phyloP scores from a whole-genome alignment of 2,888 invertebrate species.

The Platycheirus albimanus region DNA sequence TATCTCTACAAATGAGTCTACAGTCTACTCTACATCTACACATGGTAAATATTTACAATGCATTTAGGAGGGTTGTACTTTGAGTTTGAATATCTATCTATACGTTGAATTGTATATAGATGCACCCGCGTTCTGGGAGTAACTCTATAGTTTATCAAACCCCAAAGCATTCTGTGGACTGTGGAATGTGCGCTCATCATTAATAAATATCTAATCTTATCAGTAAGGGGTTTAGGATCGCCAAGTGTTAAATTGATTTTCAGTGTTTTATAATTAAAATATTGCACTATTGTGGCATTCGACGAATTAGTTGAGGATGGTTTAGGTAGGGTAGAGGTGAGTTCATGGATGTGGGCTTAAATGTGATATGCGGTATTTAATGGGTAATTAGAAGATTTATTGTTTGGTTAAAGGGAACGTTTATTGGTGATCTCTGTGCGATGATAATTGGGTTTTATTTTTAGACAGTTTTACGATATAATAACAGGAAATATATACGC shows the following conservation, averaged over 20 bases:
- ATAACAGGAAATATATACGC: no score
- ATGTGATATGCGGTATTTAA: conserved; percentile 27
- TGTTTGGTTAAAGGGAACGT: conserved; percentile 21
- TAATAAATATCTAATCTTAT: conserved; percentile 65
- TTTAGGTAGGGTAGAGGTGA: no score
- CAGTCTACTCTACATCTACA: no score
- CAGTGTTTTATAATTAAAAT: conserved; percentile 70
- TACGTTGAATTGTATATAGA: background rate
- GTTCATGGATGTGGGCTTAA: no score
- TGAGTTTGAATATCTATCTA: background rate
- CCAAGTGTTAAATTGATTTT: conserved; percentile 70
- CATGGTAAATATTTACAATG: conserved; percentile 50
- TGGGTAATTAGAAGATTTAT: conserved; percentile 44
- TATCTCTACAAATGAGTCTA: conserved; percentile 49
- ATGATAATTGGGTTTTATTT: conserved; percentile 28
- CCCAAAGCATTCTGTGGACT: background rate
- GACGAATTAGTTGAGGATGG: background rate
- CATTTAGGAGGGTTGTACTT: conserved; percentile 36
- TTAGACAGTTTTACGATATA: background rate
- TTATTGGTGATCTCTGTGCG: conserved; percentile 18
- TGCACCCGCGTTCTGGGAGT: conserved; percentile 24
- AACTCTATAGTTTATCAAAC: conserved; percentile 12
- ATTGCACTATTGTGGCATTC: conserved; percentile 35
- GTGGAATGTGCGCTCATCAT: conserved; percentile 14
- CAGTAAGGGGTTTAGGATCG: conserved; percentile 53